Evolutionary conservation across 2,113 vertebrate genomes (phyloP).

Genomic region (Calyptommatus sinebrachiatus): DNA sequence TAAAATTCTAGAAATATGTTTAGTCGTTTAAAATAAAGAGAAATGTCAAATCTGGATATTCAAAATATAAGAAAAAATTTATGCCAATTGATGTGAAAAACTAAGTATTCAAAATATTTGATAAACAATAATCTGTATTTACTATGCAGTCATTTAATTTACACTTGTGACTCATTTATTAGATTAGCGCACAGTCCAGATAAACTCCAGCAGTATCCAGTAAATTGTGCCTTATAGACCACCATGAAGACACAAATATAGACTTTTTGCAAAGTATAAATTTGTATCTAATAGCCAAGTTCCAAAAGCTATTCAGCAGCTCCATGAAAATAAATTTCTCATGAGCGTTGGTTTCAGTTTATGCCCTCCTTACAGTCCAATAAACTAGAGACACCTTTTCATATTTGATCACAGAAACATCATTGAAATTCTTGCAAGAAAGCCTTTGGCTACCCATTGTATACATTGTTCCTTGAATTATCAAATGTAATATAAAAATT

Average conservation of each 20-base stretch:
- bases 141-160: conserved; percentile 25
- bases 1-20: conserved; percentile 35
- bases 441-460: conserved; percentile 36
- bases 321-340: conserved; percentile 3
- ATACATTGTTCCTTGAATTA: conserved; percentile 58
- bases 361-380: conserved; percentile 13
- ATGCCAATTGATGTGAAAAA: conserved; percentile 28
- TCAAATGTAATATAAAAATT: conserved; percentile 49
- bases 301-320: conserved; percentile 7
- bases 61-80: conserved; percentile 24
- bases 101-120: conserved; percentile 16
- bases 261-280: conserved; percentile 21
- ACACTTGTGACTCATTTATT: conserved; percentile 28
- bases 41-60: conserved; percentile 11
- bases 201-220: background rate
- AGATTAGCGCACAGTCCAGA: conserved; percentile 34
- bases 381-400: conserved; percentile 22
- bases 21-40: conserved; percentile 51
- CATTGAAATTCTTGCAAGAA: conserved; percentile 24
- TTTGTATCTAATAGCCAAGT: background rate
- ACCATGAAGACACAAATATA: conserved; percentile 8
- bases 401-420: conserved; percentile 25
- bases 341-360: conserved; percentile 48
- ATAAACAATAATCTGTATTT: conserved; percentile 31
- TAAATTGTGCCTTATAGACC: background rate